These are phyloP conservation scores for Ephestia elutella DNA, from an alignment of 1,140 invertebrate species.

Conservation along the genomic window DNA sequence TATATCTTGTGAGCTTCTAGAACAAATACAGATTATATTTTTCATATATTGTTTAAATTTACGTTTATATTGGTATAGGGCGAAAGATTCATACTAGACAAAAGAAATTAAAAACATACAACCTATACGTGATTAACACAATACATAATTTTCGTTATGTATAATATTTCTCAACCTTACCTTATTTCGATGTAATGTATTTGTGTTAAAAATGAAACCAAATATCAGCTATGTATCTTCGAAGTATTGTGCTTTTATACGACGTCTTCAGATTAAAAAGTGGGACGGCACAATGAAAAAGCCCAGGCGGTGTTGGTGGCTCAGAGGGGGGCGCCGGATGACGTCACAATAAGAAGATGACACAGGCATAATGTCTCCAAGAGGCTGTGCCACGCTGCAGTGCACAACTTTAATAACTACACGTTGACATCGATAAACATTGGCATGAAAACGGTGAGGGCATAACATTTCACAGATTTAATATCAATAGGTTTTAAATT, in stretches of 20 bases:
- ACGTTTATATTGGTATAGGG: too few species aligned
- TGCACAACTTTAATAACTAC: background rate
- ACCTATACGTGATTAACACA: too few species aligned
- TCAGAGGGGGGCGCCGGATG: slow-evolving; percentile 23
- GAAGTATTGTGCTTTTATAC: slow-evolving; percentile 57
- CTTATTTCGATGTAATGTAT: background rate
- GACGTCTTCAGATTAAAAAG: slow-evolving; percentile 62
- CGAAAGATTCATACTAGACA: too few species aligned
- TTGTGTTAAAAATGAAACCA: slow-evolving; percentile 47
- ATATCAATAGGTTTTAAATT: too few species aligned
- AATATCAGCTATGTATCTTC: slow-evolving; percentile 43
- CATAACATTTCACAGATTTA: slow-evolving; percentile 18
- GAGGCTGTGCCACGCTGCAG: slow-evolving; percentile 12
- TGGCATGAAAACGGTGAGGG: slow-evolving; percentile 18
- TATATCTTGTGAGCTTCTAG: too few species aligned
- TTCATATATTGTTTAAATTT: too few species aligned
- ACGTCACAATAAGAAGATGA: slow-evolving; percentile 46
- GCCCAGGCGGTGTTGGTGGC: slow-evolving; percentile 25
- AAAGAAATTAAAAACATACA: too few species aligned
- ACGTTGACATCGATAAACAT: background rate
- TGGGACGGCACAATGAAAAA: slow-evolving; percentile 56
- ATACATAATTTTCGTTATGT: too few species aligned
- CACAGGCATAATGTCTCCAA: slow-evolving; percentile 33
- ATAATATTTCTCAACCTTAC: too few species aligned
- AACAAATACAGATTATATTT: too few species aligned